Evolutionary conservation across 2,113 vertebrate genomes (phyloP).

Genomic region (Hemiscyllium ocellatum): DNA sequence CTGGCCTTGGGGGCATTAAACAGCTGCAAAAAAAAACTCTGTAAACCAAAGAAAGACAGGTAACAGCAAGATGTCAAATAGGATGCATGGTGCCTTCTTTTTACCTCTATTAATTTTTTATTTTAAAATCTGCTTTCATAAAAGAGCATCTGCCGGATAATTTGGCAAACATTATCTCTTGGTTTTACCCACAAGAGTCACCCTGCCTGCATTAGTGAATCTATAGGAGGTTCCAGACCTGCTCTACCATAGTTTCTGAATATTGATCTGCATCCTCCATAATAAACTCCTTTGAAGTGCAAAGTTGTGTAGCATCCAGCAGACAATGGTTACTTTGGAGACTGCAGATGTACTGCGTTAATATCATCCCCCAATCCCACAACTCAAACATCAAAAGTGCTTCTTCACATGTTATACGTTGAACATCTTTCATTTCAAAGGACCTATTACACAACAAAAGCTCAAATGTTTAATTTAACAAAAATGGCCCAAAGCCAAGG

Average conservation of each 20-base stretch:
- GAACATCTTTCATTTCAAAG: not conserved
- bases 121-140: not conserved
- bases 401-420: not conserved
- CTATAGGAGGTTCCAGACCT: not conserved
- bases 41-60: not conserved
- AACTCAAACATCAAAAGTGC: not conserved
- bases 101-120: not conserved
- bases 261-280: not conserved
- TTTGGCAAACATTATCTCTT: not conserved
- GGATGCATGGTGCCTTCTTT: not conserved
- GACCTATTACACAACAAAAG: not conserved
- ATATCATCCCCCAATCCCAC: not conserved
- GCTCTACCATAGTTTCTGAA: not conserved
- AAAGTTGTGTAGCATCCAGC: not conserved
- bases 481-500: not conserved
- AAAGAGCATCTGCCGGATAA: not conserved
- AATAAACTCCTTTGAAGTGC: not conserved
- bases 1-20: not conserved
- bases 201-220: not conserved
- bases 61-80: not conserved
- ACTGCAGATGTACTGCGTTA: not conserved
- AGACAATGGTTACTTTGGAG: not conserved
- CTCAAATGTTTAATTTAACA: not conserved
- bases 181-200: not conserved
- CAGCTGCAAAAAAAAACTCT: not conserved